Percentiles rank a stretch among this genome's conserved stretches.
Conservation (phyloP, 2,113 vertebrate species). For the Otocyon megalotis region DNA sequence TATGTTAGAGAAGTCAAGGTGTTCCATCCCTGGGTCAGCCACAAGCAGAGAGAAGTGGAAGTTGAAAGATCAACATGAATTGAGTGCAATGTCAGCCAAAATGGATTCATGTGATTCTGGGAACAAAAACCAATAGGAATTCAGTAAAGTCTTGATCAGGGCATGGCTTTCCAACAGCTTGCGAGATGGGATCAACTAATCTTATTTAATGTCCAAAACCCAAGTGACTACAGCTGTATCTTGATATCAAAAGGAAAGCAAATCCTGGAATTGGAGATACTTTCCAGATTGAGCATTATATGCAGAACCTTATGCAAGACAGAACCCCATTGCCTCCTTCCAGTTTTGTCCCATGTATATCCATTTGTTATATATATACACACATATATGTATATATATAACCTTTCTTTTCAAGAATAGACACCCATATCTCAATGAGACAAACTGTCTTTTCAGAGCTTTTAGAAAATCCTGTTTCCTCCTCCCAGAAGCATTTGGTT, state of each 20-base stretch:
- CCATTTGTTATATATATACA: neutral
- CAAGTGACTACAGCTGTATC: neutral
- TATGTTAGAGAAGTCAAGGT: neutral
- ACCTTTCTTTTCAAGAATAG: neutral
- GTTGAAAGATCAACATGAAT: neutral
- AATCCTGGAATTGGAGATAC: neutral
- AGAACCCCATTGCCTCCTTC: neutral
- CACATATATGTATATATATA: neutral
- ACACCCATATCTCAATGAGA: neutral
- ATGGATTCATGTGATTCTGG: neutral
- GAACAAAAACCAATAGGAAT: neutral
- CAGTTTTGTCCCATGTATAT: neutral
- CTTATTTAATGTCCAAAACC: conserved; percentile 19
- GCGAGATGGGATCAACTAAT: neutral
- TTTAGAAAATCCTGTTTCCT: neutral
- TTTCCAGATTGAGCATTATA: neutral
- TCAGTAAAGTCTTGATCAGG: neutral
- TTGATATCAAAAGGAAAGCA: neutral
- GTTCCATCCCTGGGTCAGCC: neutral
- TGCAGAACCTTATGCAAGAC: neutral
- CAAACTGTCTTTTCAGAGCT: neutral
- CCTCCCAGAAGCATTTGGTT: neutral
- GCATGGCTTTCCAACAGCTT: neutral
- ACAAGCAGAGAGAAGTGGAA: neutral
- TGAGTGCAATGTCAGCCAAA: too few relatives aligned